A percentile compares a stretch with the other conserved stretches of the same genome.
phyloP scores from a whole-genome alignment of 2,797 vertebrate genomes.

The Paramormyrops hopkinsi region DNA sequence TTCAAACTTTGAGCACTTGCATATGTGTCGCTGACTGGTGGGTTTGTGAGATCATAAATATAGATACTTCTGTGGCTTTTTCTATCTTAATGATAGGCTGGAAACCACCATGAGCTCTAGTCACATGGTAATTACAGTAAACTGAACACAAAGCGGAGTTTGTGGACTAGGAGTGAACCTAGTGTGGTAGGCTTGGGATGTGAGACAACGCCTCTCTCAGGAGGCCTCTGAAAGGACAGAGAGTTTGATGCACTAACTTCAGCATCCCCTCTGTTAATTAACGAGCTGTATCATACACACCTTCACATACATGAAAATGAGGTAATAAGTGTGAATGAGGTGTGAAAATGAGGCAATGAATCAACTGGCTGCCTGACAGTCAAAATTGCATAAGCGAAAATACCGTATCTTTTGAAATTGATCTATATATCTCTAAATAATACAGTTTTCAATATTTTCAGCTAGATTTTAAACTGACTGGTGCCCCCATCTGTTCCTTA shows the following conservation, averaged over 20 bases:
- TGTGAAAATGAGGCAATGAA: background rate
- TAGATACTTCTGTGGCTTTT: conserved; percentile 7
- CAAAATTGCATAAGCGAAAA: background rate
- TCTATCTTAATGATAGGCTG: background rate
- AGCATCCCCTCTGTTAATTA: background rate
- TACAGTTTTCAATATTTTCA: background rate
- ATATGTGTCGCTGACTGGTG: background rate
- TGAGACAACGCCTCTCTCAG: background rate
- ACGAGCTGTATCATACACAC: background rate
- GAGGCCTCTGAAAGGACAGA: background rate
- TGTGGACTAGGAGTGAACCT: background rate
- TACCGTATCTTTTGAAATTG: background rate
- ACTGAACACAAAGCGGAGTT: background rate
- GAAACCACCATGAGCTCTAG: background rate
- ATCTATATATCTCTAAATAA: background rate
- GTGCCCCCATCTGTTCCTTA: background rate
- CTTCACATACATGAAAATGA: background rate
- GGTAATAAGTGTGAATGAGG: background rate
- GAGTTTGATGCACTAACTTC: background rate
- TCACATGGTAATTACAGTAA: background rate
- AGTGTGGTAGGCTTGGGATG: background rate
- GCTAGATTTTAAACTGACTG: background rate
- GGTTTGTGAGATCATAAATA: conserved; percentile 22
- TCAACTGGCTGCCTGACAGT: background rate
- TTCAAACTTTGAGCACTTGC: background rate